Conservation (phyloP, 37 sponge, comb jelly and placozoan species). For the Diacarnus erythraeanus region DNA sequence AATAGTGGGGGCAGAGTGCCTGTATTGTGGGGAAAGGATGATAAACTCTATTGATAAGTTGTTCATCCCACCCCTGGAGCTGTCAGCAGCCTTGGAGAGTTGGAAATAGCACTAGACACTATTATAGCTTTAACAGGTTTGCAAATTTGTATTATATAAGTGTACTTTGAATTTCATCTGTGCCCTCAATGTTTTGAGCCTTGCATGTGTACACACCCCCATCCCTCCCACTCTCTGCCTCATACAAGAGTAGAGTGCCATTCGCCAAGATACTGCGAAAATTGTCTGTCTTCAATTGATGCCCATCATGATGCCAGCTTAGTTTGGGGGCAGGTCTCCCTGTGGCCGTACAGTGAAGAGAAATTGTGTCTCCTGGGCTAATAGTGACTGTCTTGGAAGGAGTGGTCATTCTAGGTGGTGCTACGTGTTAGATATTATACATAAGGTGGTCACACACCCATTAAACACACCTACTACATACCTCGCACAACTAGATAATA, state of each 20-base stretch:
- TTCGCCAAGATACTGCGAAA: conserved; percentile 2
- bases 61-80: conserved; percentile 3
- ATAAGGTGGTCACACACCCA: background rate
- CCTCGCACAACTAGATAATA: conserved; percentile 19
- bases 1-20: conserved; percentile 84
- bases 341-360: conserved; percentile 6
- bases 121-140: background rate
- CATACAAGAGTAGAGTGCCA: conserved; percentile 30
- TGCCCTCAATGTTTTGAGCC: conserved; percentile 2
- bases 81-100: background rate
- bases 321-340: conserved; percentile 18
- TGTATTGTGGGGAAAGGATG: conserved; percentile 89
- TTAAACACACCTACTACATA: background rate
- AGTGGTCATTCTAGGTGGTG: background rate
- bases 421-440: background rate
- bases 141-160: background rate
- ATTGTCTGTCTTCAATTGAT: background rate
- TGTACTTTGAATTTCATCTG: background rate
- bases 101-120: conserved; percentile 29
- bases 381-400: background rate
- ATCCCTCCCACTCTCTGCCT: background rate
- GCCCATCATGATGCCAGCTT: conserved; percentile 6
- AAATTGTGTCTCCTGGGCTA: background rate
- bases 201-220: background rate
- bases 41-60: conserved; percentile 50